Percentiles rank a stretch among this genome's conserved stretches.
Evolutionary conservation across 2,888 invertebrate species (phyloP).

Genomic region (Tetragonula carbonaria): DNA sequence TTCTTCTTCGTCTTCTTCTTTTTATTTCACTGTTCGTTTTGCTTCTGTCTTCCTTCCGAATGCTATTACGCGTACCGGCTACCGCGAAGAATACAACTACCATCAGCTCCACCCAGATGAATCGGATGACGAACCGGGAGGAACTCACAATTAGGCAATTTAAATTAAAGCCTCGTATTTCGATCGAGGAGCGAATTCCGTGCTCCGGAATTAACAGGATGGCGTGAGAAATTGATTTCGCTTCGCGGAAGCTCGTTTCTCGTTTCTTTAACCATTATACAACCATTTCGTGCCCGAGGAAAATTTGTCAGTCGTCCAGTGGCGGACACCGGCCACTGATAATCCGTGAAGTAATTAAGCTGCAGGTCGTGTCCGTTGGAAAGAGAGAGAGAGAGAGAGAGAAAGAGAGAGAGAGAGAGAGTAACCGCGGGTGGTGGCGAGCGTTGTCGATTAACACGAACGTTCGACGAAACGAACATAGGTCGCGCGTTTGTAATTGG

Average conservation of each 20-base stretch:
- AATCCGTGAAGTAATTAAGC: conserved; percentile 11
- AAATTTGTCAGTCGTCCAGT: conserved; percentile 5
- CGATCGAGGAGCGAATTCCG: conserved; percentile 26
- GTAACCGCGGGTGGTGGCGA: conserved; percentile 30
- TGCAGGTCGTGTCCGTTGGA: neutral
- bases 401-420: neutral
- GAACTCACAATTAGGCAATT: conserved; percentile 73
- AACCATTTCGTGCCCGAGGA: neutral
- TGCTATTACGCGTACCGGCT: conserved; percentile 77
- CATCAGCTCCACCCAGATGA: conserved; percentile 62
- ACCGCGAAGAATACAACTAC: conserved; percentile 76
- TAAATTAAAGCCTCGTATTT: conserved; percentile 63
- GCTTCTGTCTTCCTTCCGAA: conserved; percentile 63
- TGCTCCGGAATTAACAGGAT: conserved; percentile 32
- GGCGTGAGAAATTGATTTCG: conserved; percentile 23
- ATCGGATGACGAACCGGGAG: conserved; percentile 55
- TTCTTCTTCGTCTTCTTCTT: neutral
- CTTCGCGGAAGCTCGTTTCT: neutral
- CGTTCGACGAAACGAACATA: conserved; percentile 31
- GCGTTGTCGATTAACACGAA: conserved; percentile 39
- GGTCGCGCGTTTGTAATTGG: conserved; percentile 33
- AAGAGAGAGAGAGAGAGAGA: neutral
- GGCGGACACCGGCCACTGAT: neutral
- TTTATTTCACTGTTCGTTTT: conserved; percentile 44
- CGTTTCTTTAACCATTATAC: neutral